Percentiles rank a stretch among this genome's conserved stretches.
Evolutionary conservation across 2,113 vertebrate species (phyloP).

Genomic region (Oplegnathus fasciatus): DNA sequence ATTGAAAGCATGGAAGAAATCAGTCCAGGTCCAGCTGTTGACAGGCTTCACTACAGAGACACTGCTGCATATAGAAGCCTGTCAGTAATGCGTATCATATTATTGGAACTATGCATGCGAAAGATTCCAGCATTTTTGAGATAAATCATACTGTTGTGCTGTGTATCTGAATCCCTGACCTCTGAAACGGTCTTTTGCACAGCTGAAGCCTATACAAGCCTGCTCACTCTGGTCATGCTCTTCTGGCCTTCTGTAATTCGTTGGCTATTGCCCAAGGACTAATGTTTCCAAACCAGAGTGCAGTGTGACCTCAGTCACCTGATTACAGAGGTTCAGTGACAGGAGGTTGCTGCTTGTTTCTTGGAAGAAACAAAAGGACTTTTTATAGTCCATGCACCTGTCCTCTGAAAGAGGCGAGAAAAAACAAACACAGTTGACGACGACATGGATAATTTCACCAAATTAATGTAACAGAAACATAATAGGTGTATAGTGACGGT

Average conservation of each 20-base stretch:
- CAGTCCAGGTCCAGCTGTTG: slow-evolving; percentile 24
- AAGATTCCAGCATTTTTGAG: neutral
- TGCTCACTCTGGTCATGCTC: neutral
- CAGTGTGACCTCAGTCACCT: slow-evolving; percentile 54
- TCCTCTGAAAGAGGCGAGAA: neutral
- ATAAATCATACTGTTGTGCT: neutral
- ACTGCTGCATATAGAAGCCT: slow-evolving; percentile 6
- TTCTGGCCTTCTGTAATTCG: slow-evolving; percentile 50
- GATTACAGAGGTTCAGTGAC: slow-evolving; percentile 32
- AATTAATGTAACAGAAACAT: slow-evolving; percentile 6
- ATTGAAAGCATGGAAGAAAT: slow-evolving; percentile 27
- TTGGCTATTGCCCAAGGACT: slow-evolving; percentile 47
- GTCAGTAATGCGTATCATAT: slow-evolving; percentile 17
- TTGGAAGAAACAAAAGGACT: slow-evolving; percentile 28
- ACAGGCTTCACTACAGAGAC: slow-evolving; percentile 5
- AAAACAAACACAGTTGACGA: neutral
- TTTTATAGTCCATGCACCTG: slow-evolving; percentile 10
- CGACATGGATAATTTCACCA: slow-evolving; percentile 14
- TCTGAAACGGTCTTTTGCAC: neutral
- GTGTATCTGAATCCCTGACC: slow-evolving; percentile 6
- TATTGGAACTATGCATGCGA: neutral
- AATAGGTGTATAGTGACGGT: neutral
- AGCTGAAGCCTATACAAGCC: slow-evolving; percentile 11
- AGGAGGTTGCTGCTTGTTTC: slow-evolving; percentile 24
- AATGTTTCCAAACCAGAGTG: slow-evolving; percentile 39